Percentiles rank a stretch among this genome's conserved stretches.
These are phyloP conservation scores for Otolemur garnettii DNA, from an alignment of 2,113 vertebrate genomes.

Conservation along the genomic window DNA sequence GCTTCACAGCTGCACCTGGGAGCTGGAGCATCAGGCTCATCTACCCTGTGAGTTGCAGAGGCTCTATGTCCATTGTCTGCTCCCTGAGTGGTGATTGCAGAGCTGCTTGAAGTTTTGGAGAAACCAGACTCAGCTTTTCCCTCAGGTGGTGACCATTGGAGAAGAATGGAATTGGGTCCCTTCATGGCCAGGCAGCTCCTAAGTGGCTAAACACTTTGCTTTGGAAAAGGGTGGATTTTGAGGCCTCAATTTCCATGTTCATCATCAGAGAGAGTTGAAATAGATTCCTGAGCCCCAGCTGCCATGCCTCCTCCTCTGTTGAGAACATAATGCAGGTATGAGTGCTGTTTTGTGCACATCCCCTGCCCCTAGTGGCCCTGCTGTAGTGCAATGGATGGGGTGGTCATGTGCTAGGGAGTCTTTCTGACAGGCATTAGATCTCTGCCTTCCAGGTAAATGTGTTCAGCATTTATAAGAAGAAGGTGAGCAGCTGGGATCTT, in stretches of 20 bases:
- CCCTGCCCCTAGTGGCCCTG: not conserved
- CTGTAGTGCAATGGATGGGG: not conserved
- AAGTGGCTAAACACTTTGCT: not conserved
- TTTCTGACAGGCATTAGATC: not conserved
- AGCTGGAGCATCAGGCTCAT: too few species aligned
- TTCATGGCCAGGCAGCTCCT: not conserved
- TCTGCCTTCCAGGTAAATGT: not conserved
- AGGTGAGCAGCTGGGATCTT: slow-evolving; percentile 11
- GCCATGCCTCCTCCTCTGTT: accelerated
- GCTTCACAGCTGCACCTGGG: not conserved
- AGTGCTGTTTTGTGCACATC: accelerated
- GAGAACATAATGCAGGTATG: not conserved
- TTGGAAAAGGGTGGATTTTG: too few species aligned
- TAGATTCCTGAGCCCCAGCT: not conserved
- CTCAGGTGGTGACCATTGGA: not conserved
- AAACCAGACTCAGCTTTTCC: not conserved
- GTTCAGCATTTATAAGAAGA: slow-evolving; percentile 91
- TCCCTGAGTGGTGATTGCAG: not conserved
- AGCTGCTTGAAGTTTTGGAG: not conserved
- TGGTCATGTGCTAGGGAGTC: not conserved
- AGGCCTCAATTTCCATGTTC: not conserved
- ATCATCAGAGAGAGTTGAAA: not conserved
- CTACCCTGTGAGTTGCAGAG: too few species aligned
- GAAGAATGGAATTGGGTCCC: not conserved
- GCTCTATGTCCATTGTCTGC: not conserved